Evolutionary conservation across 2,888 invertebrate genomes (phyloP), one percentile per base, ranked within the genome.

Genomic region (Operophtera brumata): DNA sequence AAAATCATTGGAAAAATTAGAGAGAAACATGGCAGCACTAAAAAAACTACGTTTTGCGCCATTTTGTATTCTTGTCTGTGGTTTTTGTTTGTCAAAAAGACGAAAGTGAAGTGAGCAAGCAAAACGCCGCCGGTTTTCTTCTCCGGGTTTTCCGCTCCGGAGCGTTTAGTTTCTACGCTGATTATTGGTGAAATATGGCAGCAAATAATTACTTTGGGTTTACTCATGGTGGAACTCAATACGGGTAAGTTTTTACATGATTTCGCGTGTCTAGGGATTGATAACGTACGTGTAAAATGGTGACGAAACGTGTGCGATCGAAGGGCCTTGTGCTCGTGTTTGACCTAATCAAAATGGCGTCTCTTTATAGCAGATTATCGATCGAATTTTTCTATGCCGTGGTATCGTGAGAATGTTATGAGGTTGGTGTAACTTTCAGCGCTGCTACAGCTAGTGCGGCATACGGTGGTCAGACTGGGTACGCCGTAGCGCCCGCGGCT

Each of bases 121-220:
- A 74, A 81, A 82, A 84, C 81, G 82, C 88, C 87, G 88, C 77
- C 86, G 28, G 46, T 41, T 20, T 56, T 41, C 44, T 48, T 35
- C 84, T 46, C 46, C 20, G 36, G 20, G 20, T 39, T 84, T 88
- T 86, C 80, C 82, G 80, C 73, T 77, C 67, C 74, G 82, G 84
- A 80, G 86, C 84, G 82, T 81, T 82, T 82, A 80, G 77, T 84
- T 85, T 85, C 80, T 74, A 76, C 75, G 82, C 78, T 81, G 82
- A 86, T 80, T 82, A 83, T 82, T 82, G 76, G 84, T 89, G 78
- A 86, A 90, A 84, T 83, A 94, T 96, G 96, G 95, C 96, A 90
- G 94, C 96, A 89, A 97, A 97, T 92, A 97, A 97, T 93, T 97
- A 97, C 92, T 96, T 96, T 89, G 96, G 96, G 82, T 97, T 97